Conservation (phyloP, 2,797 vertebrate genomes). For the Pitangus sulphuratus region DNA sequence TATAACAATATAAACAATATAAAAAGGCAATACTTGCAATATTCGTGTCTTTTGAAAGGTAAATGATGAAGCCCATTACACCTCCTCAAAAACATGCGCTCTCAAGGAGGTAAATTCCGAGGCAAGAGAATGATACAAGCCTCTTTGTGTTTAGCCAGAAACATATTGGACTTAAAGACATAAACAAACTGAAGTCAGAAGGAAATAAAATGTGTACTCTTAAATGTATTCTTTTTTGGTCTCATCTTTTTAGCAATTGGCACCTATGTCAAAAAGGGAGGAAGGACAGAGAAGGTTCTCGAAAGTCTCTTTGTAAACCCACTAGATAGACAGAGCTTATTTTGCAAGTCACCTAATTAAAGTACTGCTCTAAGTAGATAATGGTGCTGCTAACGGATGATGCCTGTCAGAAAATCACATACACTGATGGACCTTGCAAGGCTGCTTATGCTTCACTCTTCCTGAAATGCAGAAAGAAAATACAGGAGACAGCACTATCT, state of each 20-base stretch:
- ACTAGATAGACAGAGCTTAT: not conserved
- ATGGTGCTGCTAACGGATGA: not conserved
- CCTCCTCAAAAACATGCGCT: not conserved
- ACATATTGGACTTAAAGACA: not conserved
- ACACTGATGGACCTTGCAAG: not conserved
- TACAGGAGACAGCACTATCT: not conserved
- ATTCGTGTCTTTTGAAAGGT: not conserved
- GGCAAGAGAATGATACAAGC: not conserved
- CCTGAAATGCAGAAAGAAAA: not conserved
- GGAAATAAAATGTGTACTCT: not conserved
- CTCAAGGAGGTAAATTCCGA: not conserved
- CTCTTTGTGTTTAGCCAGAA: not conserved
- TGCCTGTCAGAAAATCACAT: not conserved
- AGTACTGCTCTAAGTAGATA: not conserved
- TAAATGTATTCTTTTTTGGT: not conserved
- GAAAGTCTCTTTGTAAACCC: not conserved
- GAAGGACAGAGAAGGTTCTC: not conserved
- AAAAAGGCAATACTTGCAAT: not conserved
- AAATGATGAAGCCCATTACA: not conserved
- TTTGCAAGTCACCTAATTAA: not conserved
- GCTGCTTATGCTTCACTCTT: not conserved
- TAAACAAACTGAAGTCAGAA: not conserved
- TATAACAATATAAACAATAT: not conserved
- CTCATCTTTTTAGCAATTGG: not conserved
- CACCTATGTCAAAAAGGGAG: not conserved